Percentiles rank a stretch among this genome's conserved stretches.
Conservation (phyloP, 2,797 vertebrate genomes). For the Pseudochirops cupreus region DNA sequence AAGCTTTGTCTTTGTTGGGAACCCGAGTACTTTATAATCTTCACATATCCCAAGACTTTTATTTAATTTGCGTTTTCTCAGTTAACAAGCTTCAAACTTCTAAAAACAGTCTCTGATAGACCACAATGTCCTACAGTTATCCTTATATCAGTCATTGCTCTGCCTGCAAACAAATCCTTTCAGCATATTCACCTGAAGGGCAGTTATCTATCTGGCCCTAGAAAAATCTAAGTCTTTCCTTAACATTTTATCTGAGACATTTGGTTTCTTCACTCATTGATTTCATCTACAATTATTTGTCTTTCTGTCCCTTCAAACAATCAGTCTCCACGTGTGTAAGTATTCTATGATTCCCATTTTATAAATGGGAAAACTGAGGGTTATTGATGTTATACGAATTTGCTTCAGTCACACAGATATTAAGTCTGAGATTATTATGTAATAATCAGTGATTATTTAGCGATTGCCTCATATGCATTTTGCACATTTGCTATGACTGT, state of each 20-base stretch:
- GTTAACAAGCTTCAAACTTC: neutral
- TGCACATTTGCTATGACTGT: neutral
- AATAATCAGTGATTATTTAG: neutral
- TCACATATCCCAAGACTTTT: neutral
- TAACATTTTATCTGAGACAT: neutral
- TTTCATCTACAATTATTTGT: neutral
- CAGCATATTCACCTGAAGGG: neutral
- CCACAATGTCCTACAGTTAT: neutral
- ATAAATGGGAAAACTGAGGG: neutral
- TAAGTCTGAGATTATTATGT: neutral
- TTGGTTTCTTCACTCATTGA: neutral
- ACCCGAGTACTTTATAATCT: neutral
- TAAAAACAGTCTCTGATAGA: neutral
- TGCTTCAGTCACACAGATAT: neutral
- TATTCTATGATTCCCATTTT: neutral
- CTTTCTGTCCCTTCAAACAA: neutral
- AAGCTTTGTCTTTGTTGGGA: neutral
- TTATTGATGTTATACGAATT: neutral
- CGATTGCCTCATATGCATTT: neutral
- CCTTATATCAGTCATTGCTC: neutral
- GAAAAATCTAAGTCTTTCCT: neutral
- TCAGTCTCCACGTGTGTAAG: neutral
- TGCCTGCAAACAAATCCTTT: neutral
- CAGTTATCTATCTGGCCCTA: neutral
- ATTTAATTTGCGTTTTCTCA: neutral